phyloP scores from a whole-genome alignment of 2,888 invertebrate genomes.

The Cacoxenus indagator region DNA sequence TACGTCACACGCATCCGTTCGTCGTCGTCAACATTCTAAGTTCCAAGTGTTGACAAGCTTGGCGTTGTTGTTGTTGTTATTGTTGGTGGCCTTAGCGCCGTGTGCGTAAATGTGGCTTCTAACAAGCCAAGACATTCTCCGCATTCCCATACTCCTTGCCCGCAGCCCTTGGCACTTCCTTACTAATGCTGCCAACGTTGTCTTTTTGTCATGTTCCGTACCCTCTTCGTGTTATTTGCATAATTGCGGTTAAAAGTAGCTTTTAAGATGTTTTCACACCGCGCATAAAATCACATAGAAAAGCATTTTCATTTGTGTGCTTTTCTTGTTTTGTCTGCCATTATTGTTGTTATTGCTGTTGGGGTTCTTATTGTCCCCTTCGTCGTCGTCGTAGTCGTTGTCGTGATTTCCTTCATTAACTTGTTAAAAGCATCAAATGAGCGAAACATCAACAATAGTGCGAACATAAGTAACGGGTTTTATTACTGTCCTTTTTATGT shows the following conservation, averaged over 20 bases:
- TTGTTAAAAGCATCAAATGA: no score
- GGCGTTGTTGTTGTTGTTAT: conserved; percentile 15
- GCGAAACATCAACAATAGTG: no score
- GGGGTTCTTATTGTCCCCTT: not conserved
- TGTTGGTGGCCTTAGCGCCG: not conserved
- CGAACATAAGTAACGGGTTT: no score
- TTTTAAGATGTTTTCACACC: conserved; percentile 57
- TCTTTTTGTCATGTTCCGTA: conserved; percentile 46
- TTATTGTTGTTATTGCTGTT: not conserved
- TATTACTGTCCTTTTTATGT: no score
- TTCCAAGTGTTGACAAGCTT: conserved; percentile 26
- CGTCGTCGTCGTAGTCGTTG: no score
- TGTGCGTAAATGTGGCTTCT: conserved; percentile 1
- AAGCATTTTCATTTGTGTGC: conserved; percentile 2
- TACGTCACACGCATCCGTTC: not conserved
- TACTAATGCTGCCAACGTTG: not conserved
- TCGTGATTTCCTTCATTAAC: no score
- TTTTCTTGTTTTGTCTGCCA: not conserved
- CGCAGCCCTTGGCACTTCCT: not conserved
- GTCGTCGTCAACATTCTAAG: not conserved
- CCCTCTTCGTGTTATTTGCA: conserved; percentile 62
- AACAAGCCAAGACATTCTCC: not conserved
- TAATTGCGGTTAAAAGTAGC: conserved; percentile 63
- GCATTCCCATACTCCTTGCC: not conserved
- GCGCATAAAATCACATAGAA: conserved; percentile 10